Evolutionary conservation across 2,797 vertebrate species (phyloP).

Genomic region (Cryptoblepharus egeriae): DNA sequence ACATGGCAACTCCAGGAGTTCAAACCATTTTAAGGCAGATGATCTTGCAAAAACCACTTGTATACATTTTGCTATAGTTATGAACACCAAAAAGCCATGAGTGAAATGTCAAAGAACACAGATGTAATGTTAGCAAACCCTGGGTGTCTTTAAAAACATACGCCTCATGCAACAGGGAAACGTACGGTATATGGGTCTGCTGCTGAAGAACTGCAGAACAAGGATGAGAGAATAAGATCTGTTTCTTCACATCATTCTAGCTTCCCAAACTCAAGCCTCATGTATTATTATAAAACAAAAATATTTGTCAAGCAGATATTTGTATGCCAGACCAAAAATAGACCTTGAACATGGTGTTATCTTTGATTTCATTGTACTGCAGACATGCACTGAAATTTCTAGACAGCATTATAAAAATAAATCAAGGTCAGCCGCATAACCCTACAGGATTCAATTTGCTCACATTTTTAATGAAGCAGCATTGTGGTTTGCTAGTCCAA

Average conservation of each 20-base stretch:
- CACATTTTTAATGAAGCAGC: constrained; percentile 54
- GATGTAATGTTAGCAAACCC: neutral
- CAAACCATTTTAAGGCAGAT: neutral
- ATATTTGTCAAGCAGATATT: constrained; percentile 41
- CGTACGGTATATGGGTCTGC: neutral
- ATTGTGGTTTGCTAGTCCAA: constrained; percentile 24
- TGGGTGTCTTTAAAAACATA: neutral
- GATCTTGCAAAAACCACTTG: neutral
- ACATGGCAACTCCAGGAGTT: too few relatives aligned
- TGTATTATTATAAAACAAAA: constrained; percentile 39
- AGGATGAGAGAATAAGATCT: neutral
- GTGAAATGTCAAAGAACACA: neutral
- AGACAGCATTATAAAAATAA: constrained; percentile 42
- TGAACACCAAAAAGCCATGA: neutral
- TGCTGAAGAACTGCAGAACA: neutral
- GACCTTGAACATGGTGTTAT: constrained; percentile 18
- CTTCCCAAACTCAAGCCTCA: constrained; percentile 59
- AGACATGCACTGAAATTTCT: constrained; percentile 49
- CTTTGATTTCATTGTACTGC: constrained; percentile 40
- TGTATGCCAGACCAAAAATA: constrained; percentile 37
- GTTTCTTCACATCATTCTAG: constrained; percentile 32
- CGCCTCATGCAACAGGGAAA: neutral
- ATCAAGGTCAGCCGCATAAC: constrained; percentile 49
- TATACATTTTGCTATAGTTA: neutral
- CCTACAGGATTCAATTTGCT: constrained; percentile 49